phyloP scores from a whole-genome alignment of 2,888 invertebrate genomes.

The Criorhina ranunculi region DNA sequence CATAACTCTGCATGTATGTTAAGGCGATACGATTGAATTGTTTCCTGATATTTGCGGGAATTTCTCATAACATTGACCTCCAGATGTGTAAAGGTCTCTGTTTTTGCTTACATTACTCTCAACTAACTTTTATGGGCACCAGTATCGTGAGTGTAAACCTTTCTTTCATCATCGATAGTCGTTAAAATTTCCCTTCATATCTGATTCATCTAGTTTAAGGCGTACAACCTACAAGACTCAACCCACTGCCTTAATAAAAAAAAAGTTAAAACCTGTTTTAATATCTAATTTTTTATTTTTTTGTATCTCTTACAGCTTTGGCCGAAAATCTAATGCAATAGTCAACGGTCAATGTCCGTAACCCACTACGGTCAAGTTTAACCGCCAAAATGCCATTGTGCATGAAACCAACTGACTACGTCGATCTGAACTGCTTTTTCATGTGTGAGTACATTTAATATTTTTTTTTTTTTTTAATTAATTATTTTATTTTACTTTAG shows the following conservation, averaged over 20 bases:
- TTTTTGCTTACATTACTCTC: not conserved
- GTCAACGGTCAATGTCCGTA: conserved; percentile 76
- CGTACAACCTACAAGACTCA: conserved; percentile 3
- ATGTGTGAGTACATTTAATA: not conserved
- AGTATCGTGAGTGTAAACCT: not conserved
- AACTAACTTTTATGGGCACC: conserved; percentile 2
- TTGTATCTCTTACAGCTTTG: conserved; percentile 30
- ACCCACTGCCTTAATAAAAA: conserved; percentile 28
- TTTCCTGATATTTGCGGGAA: conserved; percentile 30
- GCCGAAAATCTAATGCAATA: conserved; percentile 54
- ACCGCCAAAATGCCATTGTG: conserved; percentile 37
- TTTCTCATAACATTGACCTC: conserved; percentile 24
- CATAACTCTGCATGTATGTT: not conserved
- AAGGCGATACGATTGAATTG: conserved; percentile 38
- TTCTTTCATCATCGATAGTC: conserved; percentile 30
- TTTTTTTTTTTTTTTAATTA: conserved; percentile 24
- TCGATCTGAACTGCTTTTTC: not conserved
- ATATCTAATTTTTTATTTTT: too few relatives aligned
- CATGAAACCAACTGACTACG: too few relatives aligned
- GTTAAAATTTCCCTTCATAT: conserved; percentile 13
- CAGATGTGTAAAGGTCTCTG: conserved; percentile 19
- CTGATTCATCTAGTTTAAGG: conserved; percentile 3
- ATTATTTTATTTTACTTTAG: conserved; percentile 9
- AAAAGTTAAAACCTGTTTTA: conserved; percentile 34
- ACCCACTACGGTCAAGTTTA: conserved; percentile 76